Evolutionary conservation across 92 coral and sea anemone genomes (phyloP).

Genomic region (Bergia puertoricense): DNA sequence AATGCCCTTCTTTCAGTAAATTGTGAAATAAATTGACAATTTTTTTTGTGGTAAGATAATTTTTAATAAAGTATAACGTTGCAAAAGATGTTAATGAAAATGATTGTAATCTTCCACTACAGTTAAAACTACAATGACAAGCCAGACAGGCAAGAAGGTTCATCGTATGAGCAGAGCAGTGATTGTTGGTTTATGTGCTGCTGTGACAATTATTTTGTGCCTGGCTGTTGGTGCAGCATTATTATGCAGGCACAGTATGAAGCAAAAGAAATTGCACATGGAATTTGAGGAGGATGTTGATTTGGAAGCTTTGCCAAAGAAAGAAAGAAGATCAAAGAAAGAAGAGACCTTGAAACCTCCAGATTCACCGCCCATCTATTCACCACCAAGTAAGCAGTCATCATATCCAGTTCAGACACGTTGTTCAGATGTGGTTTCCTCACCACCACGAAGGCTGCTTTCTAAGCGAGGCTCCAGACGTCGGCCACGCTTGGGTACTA

Average conservation of each 20-base stretch:
- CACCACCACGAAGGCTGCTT: slow-evolving; percentile 39
- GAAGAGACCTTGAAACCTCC: slow-evolving; percentile 44
- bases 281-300: slow-evolving; percentile 80
- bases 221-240: slow-evolving; percentile 57
- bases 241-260: slow-evolving; percentile 57
- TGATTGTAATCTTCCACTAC: background rate
- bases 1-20: too few relatives aligned
- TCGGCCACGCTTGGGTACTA: slow-evolving; percentile 46
- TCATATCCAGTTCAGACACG: slow-evolving; percentile 32
- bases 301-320: slow-evolving; percentile 22
- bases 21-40: too few relatives aligned
- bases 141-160: background rate
- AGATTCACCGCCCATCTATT: slow-evolving; percentile 41
- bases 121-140: slow-evolving; percentile 18
- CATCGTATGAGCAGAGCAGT: slow-evolving; percentile 68
- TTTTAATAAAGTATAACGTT: background rate
- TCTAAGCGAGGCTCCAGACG: slow-evolving; percentile 9
- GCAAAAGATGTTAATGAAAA: background rate
- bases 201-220: slow-evolving; percentile 61
- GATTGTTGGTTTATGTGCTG: slow-evolving; percentile 82
- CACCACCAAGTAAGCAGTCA: slow-evolving; percentile 51
- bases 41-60: background rate
- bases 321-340: slow-evolving; percentile 63
- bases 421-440: slow-evolving; percentile 22
- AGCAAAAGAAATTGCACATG: slow-evolving; percentile 77